Percentiles rank a stretch among this genome's conserved stretches.
Evolutionary conservation across 2,797 vertebrate genomes (phyloP).

Genomic region (Garrulus glandarius): DNA sequence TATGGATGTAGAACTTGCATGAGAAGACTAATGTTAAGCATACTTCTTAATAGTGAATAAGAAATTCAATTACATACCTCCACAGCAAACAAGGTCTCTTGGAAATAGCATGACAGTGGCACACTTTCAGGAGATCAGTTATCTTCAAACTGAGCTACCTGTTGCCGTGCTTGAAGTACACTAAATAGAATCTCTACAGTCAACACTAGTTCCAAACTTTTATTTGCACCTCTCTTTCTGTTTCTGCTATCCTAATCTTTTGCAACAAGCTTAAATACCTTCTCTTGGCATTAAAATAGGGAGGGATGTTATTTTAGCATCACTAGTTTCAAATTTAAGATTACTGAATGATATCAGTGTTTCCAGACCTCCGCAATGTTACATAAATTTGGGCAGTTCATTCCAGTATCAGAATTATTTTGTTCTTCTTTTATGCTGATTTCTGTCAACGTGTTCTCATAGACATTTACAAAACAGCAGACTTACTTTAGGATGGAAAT

Average conservation of each 20-base stretch:
- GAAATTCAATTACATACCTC: neutral
- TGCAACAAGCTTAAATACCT: neutral
- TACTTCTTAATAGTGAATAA: neutral
- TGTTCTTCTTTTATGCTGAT: neutral
- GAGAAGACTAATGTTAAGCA: neutral
- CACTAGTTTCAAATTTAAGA: neutral
- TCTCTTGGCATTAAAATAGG: neutral
- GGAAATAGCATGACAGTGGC: neutral
- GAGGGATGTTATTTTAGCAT: neutral
- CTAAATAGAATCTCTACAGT: neutral
- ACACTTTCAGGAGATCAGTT: neutral
- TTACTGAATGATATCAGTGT: neutral
- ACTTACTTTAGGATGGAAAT: neutral
- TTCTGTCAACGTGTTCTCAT: neutral
- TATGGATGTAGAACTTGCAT: neutral
- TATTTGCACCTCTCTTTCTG: neutral
- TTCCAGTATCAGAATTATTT: neutral
- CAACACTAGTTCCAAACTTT: neutral
- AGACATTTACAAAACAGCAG: neutral
- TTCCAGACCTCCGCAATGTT: neutral
- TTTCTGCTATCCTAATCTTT: neutral
- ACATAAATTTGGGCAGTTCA: neutral
- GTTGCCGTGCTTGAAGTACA: neutral
- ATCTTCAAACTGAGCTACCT: neutral
- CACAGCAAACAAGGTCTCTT: neutral